Conservation (phyloP, 2,113 vertebrate species). For the Marmota flaviventris region DNA sequence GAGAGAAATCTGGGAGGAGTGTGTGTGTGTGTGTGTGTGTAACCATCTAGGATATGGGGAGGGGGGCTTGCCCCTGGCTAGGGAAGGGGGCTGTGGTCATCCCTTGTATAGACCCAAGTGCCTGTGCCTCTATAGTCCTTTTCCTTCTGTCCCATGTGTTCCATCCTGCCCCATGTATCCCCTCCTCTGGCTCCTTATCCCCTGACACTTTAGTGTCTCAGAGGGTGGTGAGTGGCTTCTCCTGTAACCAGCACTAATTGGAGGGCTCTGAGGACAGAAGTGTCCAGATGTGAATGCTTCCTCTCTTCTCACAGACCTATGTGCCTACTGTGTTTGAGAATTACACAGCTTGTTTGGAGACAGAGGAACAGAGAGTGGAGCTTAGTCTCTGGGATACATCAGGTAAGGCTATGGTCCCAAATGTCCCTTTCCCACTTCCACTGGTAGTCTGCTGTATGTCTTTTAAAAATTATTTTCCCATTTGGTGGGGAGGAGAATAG, state of each 20-base stretch:
- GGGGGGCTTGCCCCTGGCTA: background rate
- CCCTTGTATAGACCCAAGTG: background rate
- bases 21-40: background rate
- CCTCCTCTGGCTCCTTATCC: background rate
- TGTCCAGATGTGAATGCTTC: background rate
- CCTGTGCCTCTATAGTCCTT: background rate
- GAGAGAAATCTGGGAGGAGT: background rate
- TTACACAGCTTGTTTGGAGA: conserved; percentile 96
- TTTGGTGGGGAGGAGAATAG: background rate
- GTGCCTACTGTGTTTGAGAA: conserved; percentile 98
- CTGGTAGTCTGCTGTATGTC: background rate
- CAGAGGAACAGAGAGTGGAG: conserved; percentile 96
- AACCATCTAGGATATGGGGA: background rate
- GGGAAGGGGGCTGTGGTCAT: background rate
- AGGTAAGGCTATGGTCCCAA: conserved; percentile 87
- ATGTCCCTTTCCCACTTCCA: background rate
- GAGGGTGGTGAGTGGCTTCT: background rate
- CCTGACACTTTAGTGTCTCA: background rate
- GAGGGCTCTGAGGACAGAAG: background rate
- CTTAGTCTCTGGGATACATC: conserved; percentile 98
- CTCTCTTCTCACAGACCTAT: conserved; percentile 90
- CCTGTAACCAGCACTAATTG: background rate
- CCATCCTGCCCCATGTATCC: background rate
- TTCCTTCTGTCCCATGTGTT: background rate
- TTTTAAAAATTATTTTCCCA: background rate